These are phyloP conservation scores for Corythaeola cristata DNA, from an alignment of 2,113 vertebrate genomes.

Conservation along the genomic window DNA sequence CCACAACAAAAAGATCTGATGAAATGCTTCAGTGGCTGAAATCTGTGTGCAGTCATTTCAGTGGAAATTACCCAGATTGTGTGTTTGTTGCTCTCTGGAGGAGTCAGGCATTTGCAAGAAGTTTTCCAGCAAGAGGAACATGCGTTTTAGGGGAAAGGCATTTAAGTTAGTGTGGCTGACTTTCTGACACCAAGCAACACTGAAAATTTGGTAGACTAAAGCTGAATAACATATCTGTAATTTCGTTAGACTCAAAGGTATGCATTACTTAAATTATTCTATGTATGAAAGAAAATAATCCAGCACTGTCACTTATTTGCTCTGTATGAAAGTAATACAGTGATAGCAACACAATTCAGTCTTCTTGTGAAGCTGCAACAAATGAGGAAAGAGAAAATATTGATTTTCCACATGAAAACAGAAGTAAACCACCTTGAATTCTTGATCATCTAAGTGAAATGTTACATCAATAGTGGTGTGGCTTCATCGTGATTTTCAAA, in stretches of 20 bases:
- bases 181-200: not conserved
- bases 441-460: not conserved
- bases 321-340: not conserved
- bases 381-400: not conserved
- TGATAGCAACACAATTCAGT: not conserved
- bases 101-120: constrained; percentile 51
- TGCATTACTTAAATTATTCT: not conserved
- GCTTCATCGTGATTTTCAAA: not conserved
- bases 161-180: constrained; percentile 14
- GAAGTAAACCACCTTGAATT: not conserved
- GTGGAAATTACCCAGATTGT: constrained; percentile 62
- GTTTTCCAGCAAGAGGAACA: constrained; percentile 13
- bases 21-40: constrained; percentile 71
- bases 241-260: not conserved
- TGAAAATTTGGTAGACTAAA: constrained; percentile 17
- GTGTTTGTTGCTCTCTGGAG: constrained; percentile 48
- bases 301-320: not conserved
- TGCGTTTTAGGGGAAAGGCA: not conserved
- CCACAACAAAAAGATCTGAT: constrained; percentile 69
- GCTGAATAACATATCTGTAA: not conserved
- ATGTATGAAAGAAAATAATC: not conserved
- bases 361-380: not conserved
- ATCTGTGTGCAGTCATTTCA: constrained; percentile 58
- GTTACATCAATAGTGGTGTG: not conserved
- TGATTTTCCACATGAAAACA: not conserved